Base-by-base conservation (phyloP, 1,140 invertebrate genomes). In the Trialeurodes vaporariorum region DNA sequence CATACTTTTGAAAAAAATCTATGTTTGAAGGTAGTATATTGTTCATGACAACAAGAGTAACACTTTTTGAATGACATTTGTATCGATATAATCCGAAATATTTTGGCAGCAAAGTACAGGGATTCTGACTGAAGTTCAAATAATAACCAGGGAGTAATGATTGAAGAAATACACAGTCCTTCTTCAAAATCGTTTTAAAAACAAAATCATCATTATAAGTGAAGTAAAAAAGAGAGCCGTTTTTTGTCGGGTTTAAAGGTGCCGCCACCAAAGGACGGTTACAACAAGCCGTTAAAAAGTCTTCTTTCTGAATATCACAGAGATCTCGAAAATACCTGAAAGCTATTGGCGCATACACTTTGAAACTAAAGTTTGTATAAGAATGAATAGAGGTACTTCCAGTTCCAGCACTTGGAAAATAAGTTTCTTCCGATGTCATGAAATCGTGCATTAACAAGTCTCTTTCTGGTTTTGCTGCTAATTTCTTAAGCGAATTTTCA, bases 81-180 rank as follows among this genome's bases (percentile, higher is more conserved):
- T 97, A 97, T 84, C 94, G 98, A 83, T 97, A 99, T 60, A 98
- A 83, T 60, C 97, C 97, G 83, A 98, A 99, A 81, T 99, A 99
- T 80, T 99, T 99, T 72, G 97, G 97, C 77, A 99, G 83, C 72
- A 99, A 81, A 62, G 97, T 99, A 78, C 95, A 85, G 71, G 96
- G 95, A 86, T 99, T 99, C 86, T 98, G 90, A 76, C 87, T 89
- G 82, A 99, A 82, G 90, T 98, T 90, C 89, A 93, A 88, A 73
- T 92, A 93, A 82, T 92, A 97, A 77, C 92, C 96, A 73, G 96
- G 94, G 75, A 99, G 83, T 73, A 99, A 84, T 81, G 96, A 98
- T 81, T 97, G 94, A 75, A 99, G 84, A 83, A 99, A 99, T 82
- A 98, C 95, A 58, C 96, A 96, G 82, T 99, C 97, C 81, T 98